Evolutionary conservation across 2,888 invertebrate genomes (phyloP).

Genomic region (Alloscopus bannaensis): DNA sequence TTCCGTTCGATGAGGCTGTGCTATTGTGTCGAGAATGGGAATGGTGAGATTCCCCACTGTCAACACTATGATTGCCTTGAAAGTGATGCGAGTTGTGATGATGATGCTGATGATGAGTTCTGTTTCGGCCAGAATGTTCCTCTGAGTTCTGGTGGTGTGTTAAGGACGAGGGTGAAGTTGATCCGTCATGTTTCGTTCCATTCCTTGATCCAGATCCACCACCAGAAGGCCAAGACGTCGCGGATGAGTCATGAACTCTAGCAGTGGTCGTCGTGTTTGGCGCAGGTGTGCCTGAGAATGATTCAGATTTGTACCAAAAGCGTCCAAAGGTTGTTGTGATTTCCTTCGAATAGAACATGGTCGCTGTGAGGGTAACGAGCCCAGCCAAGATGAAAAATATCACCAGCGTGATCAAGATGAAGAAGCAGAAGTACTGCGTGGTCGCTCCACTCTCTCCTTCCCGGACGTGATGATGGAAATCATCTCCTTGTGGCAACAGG

Average conservation of each 20-base stretch:
- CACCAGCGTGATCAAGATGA: constrained; percentile 23
- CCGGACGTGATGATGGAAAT: constrained; percentile 62
- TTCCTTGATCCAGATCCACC: constrained; percentile 1
- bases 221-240: neutral
- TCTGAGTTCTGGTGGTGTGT: constrained; percentile 23
- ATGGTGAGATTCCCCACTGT: neutral
- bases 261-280: constrained; percentile 12
- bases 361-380: constrained; percentile 44
- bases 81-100: neutral
- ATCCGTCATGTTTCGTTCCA: constrained; percentile 13
- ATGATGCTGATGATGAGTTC: constrained; percentile 33
- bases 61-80: neutral
- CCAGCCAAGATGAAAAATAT: constrained; percentile 59
- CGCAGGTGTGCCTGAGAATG: no score
- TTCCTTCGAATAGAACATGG: constrained; percentile 59
- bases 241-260: constrained; percentile 34
- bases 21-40: no score
- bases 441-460: neutral
- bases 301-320: constrained; percentile 42
- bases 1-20: no score
- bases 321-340: constrained; percentile 39
- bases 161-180: constrained; percentile 13
- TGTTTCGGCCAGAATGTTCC: constrained; percentile 31
- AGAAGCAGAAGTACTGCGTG: constrained; percentile 37
- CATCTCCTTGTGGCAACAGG: constrained; percentile 59